Conservation (phyloP, 2,888 invertebrate species). For the Abscondita cerata region DNA sequence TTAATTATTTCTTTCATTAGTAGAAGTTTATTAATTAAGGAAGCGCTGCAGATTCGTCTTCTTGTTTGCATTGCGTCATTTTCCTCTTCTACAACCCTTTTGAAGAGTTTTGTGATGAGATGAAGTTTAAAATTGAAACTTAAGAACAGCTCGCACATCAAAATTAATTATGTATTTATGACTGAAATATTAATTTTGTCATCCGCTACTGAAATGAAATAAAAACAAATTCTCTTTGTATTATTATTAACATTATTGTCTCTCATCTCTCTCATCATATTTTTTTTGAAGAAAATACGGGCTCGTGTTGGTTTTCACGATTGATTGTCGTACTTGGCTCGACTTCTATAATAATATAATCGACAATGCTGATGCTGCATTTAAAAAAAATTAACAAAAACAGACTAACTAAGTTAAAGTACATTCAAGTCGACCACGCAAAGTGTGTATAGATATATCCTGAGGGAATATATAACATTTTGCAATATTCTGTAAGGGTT, state of each 20-base stretch:
- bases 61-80: constrained; percentile 60
- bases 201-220: constrained; percentile 28
- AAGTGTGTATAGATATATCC: constrained; percentile 1
- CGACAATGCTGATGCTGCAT: no score
- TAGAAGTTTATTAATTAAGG: constrained; percentile 63
- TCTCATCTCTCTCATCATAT: no score
- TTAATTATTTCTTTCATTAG: constrained; percentile 63
- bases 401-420: background rate
- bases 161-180: constrained; percentile 58
- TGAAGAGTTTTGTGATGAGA: constrained; percentile 54
- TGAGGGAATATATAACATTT: constrained; percentile 6
- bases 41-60: constrained; percentile 59
- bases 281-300: no score
- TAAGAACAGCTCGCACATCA: constrained; percentile 55
- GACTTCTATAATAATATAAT: no score
- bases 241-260: constrained; percentile 12
- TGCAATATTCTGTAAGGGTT: constrained; percentile 27
- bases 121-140: constrained; percentile 59
- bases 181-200: constrained; percentile 52
- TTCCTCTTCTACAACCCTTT: constrained; percentile 54
- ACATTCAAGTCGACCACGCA: background rate
- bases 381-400: background rate
- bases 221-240: constrained; percentile 30
- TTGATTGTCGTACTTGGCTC: no score
- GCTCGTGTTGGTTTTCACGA: no score